Evolutionary conservation across 1,140 invertebrate genomes (phyloP).

Genomic region (Eulimnadia texana): DNA sequence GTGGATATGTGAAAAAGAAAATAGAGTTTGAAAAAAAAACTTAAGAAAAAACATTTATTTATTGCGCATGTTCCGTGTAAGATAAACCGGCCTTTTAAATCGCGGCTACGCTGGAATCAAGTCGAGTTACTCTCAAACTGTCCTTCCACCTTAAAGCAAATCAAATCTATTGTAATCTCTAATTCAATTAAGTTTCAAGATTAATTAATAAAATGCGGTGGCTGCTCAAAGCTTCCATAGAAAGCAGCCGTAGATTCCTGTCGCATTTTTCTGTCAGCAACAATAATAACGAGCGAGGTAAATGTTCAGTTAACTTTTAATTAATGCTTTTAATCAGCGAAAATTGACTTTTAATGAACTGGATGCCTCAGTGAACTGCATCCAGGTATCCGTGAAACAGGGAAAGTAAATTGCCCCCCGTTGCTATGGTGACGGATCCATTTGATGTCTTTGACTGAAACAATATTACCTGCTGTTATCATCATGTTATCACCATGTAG

Average conservation of each 20-base stretch:
- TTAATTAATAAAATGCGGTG: neutral
- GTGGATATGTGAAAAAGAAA: too few species aligned
- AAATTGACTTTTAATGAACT: neutral
- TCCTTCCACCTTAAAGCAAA: too few species aligned
- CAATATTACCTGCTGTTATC: neutral
- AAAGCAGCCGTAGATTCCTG: neutral
- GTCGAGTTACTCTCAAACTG: too few species aligned
- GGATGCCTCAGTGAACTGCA: neutral
- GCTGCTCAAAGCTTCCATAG: neutral
- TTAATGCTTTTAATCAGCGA: neutral
- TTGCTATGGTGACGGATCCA: neutral
- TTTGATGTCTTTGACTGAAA: neutral
- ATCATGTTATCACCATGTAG: neutral
- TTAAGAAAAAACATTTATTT: too few species aligned
- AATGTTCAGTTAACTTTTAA: neutral
- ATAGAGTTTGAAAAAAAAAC: too few species aligned
- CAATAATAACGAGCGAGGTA: neutral
- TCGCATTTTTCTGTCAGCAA: neutral
- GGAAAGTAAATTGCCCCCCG: too few species aligned
- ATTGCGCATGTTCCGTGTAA: too few species aligned
- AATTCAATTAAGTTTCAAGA: too few species aligned
- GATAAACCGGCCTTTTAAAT: too few species aligned
- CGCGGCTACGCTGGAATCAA: too few species aligned
- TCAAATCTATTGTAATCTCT: too few species aligned
- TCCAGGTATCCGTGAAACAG: too few species aligned